Evolutionary conservation across 2,797 vertebrate species (phyloP), one percentile per base, ranked within the genome.

Genomic region (Anomalospiza imberbis): DNA sequence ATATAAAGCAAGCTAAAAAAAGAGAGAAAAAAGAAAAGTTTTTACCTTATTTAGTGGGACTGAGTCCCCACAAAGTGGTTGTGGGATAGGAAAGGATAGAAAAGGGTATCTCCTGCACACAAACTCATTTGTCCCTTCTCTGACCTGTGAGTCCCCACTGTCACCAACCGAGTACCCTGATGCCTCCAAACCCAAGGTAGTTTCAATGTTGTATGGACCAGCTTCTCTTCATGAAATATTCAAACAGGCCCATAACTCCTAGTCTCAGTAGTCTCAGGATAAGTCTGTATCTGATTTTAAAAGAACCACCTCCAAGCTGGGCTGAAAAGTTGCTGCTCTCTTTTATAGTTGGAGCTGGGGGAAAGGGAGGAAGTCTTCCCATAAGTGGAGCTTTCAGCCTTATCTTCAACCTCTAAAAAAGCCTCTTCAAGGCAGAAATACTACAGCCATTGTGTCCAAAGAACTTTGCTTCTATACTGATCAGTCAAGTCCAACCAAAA

Each of bases 91-190:
- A 88, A 88, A 85, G 20, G 14, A 45, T 14, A 63, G 45, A 53
- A 88, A 88, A 85, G 12, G 6, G 3, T 44, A 36, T 14, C 21
- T 62, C 22, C 36, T 48, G 29, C 42, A 45, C 38, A 63, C 38
- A 51, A 72, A 16, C 10, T 76, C 26, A 44, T 78, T 21, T 65
- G 14, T 44, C 16, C 21, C 51, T 42, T 71, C 50, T 10, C 55
- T 68, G 44, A 66, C 9, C 67, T 61, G 10, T 17, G 21, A 72
- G 58, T 36, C 16, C 22, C 34, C 9, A 6, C 38, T 54, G 38
- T 8, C 55, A 85, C 47, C 3, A 5, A 4, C 29, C 22, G 51
- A 0, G 0, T 6, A 40, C 29, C 10, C 50, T 6, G 13, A 36
- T 50, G 40, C 7, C 34, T 82, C 51, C 44, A 78, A 89, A 63